Evolutionary conservation across 2,797 vertebrate species (phyloP).

Genomic region (Coregonus sp.): DNA sequence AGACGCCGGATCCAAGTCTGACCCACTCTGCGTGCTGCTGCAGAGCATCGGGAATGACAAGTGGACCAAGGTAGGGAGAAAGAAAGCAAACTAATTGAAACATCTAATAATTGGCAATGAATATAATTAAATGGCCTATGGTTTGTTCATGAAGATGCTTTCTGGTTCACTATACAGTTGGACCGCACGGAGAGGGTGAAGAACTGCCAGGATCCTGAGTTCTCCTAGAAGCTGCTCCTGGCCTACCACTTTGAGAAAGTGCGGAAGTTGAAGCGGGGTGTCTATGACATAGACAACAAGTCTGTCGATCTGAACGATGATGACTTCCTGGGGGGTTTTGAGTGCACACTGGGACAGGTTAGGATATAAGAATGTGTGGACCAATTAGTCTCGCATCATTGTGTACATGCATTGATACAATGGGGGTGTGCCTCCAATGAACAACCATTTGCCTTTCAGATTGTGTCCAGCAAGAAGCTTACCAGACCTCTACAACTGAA

Average conservation of each 20-base stretch:
- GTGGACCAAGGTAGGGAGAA: slow-evolving; percentile 85
- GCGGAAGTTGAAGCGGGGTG: slow-evolving; percentile 84
- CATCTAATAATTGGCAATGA: no score
- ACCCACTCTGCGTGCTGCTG: slow-evolving; percentile 89
- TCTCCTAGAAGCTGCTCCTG: slow-evolving; percentile 84
- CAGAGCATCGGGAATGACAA: slow-evolving; percentile 77
- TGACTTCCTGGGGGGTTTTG: slow-evolving; percentile 88
- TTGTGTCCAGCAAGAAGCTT: slow-evolving; percentile 79
- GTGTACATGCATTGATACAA: no score
- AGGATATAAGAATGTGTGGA: background rate
- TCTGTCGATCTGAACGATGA: slow-evolving; percentile 82
- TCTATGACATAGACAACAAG: slow-evolving; percentile 93
- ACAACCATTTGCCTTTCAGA: slow-evolving; percentile 41
- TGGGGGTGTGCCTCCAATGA: background rate
- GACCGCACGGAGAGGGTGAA: slow-evolving; percentile 82
- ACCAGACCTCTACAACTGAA: slow-evolving; percentile 88
- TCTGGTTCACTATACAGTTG: slow-evolving; percentile 65
- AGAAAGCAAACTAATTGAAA: no score
- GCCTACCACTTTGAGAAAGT: slow-evolving; percentile 91
- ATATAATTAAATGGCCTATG: no score
- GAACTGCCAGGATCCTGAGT: slow-evolving; percentile 85
- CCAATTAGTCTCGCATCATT: background rate
- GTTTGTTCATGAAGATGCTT: background rate
- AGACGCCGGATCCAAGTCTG: slow-evolving; percentile 88
- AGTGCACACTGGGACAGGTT: slow-evolving; percentile 91